These are phyloP conservation scores for Phenacoccus solenopsis DNA, from an alignment of 1,140 invertebrate genomes.

Conservation along the genomic window DNA sequence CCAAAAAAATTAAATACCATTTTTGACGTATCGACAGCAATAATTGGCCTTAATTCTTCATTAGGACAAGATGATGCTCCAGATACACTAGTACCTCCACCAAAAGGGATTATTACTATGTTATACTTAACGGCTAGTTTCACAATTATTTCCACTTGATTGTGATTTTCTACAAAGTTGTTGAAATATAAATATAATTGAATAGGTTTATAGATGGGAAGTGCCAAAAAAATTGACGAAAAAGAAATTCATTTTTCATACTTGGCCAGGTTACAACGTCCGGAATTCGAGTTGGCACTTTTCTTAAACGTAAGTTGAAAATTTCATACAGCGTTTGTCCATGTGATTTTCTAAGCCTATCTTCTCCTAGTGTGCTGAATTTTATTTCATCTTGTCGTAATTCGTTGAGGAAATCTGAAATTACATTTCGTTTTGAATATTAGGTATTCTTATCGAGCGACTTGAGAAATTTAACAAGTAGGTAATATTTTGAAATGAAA, in stretches of 20 bases:
- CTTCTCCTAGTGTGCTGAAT: constrained; percentile 60
- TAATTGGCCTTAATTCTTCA: constrained; percentile 67
- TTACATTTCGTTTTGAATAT: background rate
- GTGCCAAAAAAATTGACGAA: background rate
- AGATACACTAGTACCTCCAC: constrained; percentile 92
- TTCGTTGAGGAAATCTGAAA: constrained; percentile 48
- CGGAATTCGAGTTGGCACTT: constrained; percentile 70
- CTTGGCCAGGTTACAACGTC: constrained; percentile 89
- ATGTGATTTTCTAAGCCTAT: constrained; percentile 81
- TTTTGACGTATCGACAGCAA: constrained; percentile 86
- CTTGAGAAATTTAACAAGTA: constrained; percentile 20
- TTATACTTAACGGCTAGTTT: constrained; percentile 57
- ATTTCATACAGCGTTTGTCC: constrained; percentile 92
- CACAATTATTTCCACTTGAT: constrained; percentile 71
- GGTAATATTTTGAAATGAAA: background rate
- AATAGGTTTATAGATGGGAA: constrained; percentile 12
- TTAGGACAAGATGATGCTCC: constrained; percentile 75
- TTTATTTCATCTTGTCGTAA: constrained; percentile 65
- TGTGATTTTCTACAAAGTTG: constrained; percentile 51
- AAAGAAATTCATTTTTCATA: constrained; percentile 29
- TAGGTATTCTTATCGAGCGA: background rate
- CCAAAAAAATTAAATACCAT: too few relatives aligned
- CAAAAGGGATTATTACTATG: constrained; percentile 86
- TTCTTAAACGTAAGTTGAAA: constrained; percentile 47
- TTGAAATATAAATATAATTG: background rate